Evolutionary conservation across 2,113 vertebrate genomes (phyloP), one percentile per base, ranked within the genome.

Genomic region (Orientallactaga bullata): DNA sequence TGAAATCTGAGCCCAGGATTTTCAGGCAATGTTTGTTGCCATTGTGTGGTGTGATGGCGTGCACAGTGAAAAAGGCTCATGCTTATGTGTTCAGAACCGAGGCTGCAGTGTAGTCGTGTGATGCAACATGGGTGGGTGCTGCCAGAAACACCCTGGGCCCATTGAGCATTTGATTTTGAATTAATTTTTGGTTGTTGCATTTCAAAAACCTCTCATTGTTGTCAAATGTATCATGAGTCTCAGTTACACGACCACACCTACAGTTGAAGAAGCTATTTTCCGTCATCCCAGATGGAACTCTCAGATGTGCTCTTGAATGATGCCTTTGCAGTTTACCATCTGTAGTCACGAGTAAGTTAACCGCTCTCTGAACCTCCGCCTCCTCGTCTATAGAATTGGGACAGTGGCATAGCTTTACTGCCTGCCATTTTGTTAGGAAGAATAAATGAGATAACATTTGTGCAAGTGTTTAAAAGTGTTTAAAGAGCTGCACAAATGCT

Each of bases 241-340:
- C n/a, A 32, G 58, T 63, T 58, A 32, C 32, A 35, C 10, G 28
- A 23, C 32, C 20, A 32, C n/a, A 37, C n/a, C 3, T 21, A 80
- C 23, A 80, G n/a, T 60, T 37, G 60, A 37, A 61, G 32, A n/a
- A 58, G 9, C 51, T 55, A 21, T 18, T 51, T 76, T 76, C n/a
- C n/a, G n/a, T n/a, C n/a, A n/a, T n/a, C n/a, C 42, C 60, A 42
- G 26, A 39, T n/a, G 12, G 63, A 96, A 94, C 65, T 90, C 9
- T 47, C 68, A 88, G 32, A 90, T 0, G 2, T 60, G 2, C 71
- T 74, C 60, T 65, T 76, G 73, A 95, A 7, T 39, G 63, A 94
- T 81, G 16, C 7, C 37, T 93, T 69, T 28, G 69, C 51, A 55
- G 30, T 69, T 80, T 87, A 82, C 42, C 65, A 28, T 88, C 39